A percentile compares a stretch with the other conserved stretches of the same genome.
phyloP scores from a whole-genome alignment of 37 sponge, comb jelly and placozoan species.

The Haliclona indistincta region DNA sequence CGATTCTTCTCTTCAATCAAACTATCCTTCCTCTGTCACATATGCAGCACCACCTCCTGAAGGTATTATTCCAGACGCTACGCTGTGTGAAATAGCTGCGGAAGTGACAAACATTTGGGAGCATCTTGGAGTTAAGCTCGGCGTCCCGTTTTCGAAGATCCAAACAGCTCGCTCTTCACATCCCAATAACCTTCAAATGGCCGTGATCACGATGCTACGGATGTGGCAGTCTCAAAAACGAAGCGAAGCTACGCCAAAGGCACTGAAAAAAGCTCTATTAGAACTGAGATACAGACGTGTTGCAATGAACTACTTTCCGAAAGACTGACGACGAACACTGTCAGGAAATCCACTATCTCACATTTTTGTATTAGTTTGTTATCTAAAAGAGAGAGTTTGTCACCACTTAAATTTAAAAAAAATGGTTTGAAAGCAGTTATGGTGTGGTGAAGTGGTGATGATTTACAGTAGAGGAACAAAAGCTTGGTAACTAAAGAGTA shows the following conservation, averaged over 20 bases:
- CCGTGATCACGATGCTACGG: conserved; percentile 42
- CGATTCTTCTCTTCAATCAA: too few species aligned
- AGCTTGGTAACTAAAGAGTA: too few species aligned
- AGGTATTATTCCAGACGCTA: too few species aligned
- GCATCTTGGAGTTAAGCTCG: conserved; percentile 41
- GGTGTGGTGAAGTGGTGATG: too few species aligned
- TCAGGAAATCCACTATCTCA: too few species aligned
- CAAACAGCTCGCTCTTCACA: conserved; percentile 4
- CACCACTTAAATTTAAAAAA: too few species aligned
- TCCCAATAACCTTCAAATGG: not conserved
- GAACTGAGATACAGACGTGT: conserved; percentile 24
- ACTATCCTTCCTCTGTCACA: not conserved
- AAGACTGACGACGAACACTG: too few species aligned
- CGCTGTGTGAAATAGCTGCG: conserved; percentile 20
- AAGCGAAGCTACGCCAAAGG: conserved; percentile 22
- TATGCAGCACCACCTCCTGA: not conserved
- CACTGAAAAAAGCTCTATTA: conserved; percentile 34
- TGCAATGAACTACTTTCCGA: conserved; percentile 18
- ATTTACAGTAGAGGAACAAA: too few species aligned
- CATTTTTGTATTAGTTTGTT: too few species aligned
- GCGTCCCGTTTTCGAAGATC: conserved; percentile 9
- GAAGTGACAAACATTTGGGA: conserved; percentile 25
- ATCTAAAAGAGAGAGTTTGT: too few species aligned
- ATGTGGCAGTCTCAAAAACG: conserved; percentile 34
- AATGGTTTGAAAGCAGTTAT: too few species aligned